phyloP scores from a whole-genome alignment of 2,113 vertebrate genomes.

The Dipodomys merriami region DNA sequence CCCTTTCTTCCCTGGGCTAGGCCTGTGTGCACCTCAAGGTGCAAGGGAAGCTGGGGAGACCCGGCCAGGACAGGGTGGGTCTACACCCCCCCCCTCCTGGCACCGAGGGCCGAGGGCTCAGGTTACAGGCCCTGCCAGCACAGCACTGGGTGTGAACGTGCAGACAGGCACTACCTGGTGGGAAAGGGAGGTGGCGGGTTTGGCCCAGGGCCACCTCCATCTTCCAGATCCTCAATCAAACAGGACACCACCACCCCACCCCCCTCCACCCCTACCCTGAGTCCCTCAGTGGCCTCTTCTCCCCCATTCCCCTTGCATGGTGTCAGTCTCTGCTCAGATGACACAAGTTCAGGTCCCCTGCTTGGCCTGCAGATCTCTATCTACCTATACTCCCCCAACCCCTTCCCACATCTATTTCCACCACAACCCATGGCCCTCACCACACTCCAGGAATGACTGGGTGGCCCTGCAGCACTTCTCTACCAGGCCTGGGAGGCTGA shows the following conservation, averaged over 20 bases:
- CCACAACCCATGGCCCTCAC: neutral
- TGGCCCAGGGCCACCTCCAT: conserved; percentile 63
- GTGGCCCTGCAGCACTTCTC: too few species aligned
- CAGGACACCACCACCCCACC: neutral
- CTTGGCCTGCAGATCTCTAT: neutral
- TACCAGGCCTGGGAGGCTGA: neutral
- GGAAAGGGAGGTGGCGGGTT: conserved; percentile 56
- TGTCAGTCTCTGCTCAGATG: neutral
- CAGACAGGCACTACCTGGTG: conserved; percentile 64
- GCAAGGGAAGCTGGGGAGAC: neutral
- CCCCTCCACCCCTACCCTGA: too few species aligned
- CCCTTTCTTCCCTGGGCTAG: conserved; percentile 6
- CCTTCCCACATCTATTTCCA: neutral
- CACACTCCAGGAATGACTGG: neutral
- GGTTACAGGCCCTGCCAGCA: conserved; percentile 67
- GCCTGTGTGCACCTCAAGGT: neutral
- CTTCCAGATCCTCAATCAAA: neutral
- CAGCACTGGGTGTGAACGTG: conserved; percentile 77
- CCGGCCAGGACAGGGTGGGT: neutral
- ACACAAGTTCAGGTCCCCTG: neutral
- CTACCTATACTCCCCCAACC: neutral
- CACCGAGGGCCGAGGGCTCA: conserved; percentile 55
- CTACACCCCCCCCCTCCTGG: conserved; percentile 4
- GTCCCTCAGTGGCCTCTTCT: neutral
- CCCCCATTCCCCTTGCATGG: neutral